Evolutionary conservation across 2,888 invertebrate species (phyloP).

Genomic region (Linnaemya tessellans): DNA sequence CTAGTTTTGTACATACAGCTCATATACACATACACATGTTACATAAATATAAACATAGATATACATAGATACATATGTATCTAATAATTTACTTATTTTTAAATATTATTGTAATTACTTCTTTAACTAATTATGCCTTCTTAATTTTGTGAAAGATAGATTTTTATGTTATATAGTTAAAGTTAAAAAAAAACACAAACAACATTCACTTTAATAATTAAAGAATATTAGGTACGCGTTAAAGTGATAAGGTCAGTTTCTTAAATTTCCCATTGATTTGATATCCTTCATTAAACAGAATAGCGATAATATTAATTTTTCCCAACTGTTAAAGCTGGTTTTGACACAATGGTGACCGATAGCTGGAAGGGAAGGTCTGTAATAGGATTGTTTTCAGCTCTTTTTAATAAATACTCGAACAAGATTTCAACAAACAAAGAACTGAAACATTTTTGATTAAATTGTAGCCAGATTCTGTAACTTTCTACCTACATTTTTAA

Average conservation of each 20-base stretch:
- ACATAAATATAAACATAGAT: conserved; percentile 7
- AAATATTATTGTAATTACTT: conserved; percentile 5
- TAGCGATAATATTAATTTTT: too few relatives aligned
- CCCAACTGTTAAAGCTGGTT: too few relatives aligned
- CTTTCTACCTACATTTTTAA: too few relatives aligned
- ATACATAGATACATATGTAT: neutral
- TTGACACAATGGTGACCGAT: too few relatives aligned
- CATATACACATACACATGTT: neutral
- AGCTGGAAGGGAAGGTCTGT: too few relatives aligned
- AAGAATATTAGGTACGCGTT: neutral
- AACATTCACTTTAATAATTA: conserved; percentile 40
- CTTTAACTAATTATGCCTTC: conserved; percentile 11
- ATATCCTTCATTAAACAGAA: neutral
- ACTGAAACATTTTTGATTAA: too few relatives aligned
- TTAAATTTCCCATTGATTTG: neutral
- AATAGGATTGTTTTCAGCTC: too few relatives aligned
- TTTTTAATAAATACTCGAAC: too few relatives aligned
- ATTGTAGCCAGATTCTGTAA: too few relatives aligned
- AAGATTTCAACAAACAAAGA: too few relatives aligned
- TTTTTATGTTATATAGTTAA: conserved; percentile 53
- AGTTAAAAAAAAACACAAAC: conserved; percentile 29
- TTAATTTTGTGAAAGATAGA: conserved; percentile 46
- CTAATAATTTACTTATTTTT: conserved; percentile 16
- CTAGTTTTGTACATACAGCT: conserved; percentile 43
- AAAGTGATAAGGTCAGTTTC: neutral